A percentile compares a stretch with the other conserved stretches of the same genome.
Evolutionary conservation across 53 echinoderm and acorn worm species (phyloP).

Genomic region (Echinarachnius parma): DNA sequence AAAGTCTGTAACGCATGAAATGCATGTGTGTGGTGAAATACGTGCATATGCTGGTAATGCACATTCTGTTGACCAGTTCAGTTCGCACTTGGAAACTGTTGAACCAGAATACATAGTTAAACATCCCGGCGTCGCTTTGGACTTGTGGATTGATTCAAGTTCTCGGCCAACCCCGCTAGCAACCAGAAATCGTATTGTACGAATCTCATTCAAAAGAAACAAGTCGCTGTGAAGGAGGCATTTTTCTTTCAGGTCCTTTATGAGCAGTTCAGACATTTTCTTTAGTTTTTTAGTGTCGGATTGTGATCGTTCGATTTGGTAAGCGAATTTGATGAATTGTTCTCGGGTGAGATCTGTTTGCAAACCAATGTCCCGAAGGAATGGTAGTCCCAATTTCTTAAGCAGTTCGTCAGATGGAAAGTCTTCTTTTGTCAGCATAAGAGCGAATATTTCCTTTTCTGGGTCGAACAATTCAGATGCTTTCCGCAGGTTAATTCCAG

Average conservation of each 20-base stretch:
- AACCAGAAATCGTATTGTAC: conserved; percentile 11
- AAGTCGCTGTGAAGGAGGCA: conserved; percentile 19
- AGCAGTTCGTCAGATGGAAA: not conserved
- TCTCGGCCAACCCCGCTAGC: not conserved
- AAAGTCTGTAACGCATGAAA: not conserved
- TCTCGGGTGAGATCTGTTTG: not conserved
- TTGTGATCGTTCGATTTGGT: not conserved
- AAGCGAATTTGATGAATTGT: conserved; percentile 8
- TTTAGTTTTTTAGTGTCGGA: not conserved
- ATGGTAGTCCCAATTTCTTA: not conserved
- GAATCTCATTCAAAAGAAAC: not conserved
- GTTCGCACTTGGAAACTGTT: not conserved
- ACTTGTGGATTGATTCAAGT: not conserved
- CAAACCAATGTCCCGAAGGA: conserved; percentile 32
- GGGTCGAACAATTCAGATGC: conserved; percentile 23
- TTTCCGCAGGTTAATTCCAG: not conserved
- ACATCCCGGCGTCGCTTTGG: not conserved
- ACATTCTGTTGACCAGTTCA: conserved; percentile 6
- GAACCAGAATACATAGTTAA: conserved; percentile 7
- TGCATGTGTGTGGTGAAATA: not conserved
- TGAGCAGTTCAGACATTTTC: not conserved
- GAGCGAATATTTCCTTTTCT: not conserved
- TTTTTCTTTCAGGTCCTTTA: not conserved
- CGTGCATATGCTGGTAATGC: not conserved
- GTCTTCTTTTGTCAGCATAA: not conserved